Base-by-base conservation (phyloP, 2,113 vertebrate species). In the Dasyornis broadbenti region DNA sequence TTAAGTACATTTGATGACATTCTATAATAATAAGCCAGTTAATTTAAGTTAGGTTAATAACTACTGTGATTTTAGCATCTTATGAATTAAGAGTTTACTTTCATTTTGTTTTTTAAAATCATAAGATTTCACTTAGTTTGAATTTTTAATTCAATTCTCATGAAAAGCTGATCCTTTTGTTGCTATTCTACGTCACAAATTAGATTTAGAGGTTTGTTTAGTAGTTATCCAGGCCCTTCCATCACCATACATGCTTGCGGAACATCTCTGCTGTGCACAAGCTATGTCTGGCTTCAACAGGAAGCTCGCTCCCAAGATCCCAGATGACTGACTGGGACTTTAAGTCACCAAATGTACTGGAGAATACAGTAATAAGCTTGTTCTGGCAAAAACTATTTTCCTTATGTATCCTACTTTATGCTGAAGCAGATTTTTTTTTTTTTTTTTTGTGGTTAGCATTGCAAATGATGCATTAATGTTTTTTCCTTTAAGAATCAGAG, bases 1-100 rank as follows among this genome's bases (percentile, higher is more conserved):
- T 92, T 94, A 94, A 96, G 85, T 90, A 93, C 92, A 81, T 92
- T 94, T 94, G 92, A 97, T 96, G 92, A 90, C 92, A 92, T 96
- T 95, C 82, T 93, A 3, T 90, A 94, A 86, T 96, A 95, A 95
- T 85, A 93, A 95, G 92, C 31, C 60, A 86, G 93, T 93, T 96
- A 96, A 94, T 91, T 97, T 91, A 93, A 92, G 76, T 89, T 89
- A 78, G 82, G 90, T 90, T 97, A 97, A 96, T 95, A 93, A 72
- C 52, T 77, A 50, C 88, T 83, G 72, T 94, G 94, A 95, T 78
- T 95, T 92, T 86, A 47, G 11, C 85, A 57, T 92, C 79, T 96
- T 93, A 77, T 57, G 88, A 96, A 93, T 94, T 92, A 89, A 82
- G 76, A 82, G 50, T 77, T 92, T 89, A 75, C 72, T 94, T 95